Evolutionary conservation across 2,888 invertebrate species (phyloP).

Genomic region (Therioaphis trifolii): DNA sequence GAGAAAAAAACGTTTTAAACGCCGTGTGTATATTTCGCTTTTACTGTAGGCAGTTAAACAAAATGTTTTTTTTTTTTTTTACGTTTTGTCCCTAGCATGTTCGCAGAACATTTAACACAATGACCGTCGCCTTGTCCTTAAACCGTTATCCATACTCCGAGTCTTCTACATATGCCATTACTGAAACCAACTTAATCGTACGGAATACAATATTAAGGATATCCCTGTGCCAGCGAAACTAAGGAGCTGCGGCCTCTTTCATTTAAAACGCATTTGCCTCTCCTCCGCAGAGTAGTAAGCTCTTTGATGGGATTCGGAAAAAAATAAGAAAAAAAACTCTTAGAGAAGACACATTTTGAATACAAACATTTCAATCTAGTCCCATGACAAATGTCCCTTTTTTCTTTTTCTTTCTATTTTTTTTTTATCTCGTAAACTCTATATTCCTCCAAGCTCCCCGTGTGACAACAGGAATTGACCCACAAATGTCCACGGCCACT

Average conservation of each 20-base stretch:
- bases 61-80: neutral
- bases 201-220: constrained; percentile 43
- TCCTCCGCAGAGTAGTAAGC: neutral
- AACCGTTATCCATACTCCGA: neutral
- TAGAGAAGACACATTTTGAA: constrained; percentile 49
- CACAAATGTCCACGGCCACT: constrained; percentile 42
- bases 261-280: constrained; percentile 55
- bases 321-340: constrained; percentile 31
- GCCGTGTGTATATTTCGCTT: neutral
- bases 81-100: neutral
- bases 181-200: constrained; percentile 50
- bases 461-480: constrained; percentile 53
- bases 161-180: constrained; percentile 6
- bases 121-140: neutral
- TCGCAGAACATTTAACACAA: constrained; percentile 37
- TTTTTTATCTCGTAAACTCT: neutral
- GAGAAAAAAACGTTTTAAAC: neutral
- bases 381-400: constrained; percentile 57
- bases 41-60: neutral
- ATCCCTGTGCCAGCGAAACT: neutral
- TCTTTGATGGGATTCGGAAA: constrained; percentile 21
- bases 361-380: constrained; percentile 61
- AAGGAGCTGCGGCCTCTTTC: neutral
- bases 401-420: neutral
- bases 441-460: neutral